Percentiles rank a stretch among this genome's conserved stretches.
These are phyloP conservation scores for Nannoperca australis DNA, from an alignment of 2,797 vertebrate genomes.

Conservation along the genomic window DNA sequence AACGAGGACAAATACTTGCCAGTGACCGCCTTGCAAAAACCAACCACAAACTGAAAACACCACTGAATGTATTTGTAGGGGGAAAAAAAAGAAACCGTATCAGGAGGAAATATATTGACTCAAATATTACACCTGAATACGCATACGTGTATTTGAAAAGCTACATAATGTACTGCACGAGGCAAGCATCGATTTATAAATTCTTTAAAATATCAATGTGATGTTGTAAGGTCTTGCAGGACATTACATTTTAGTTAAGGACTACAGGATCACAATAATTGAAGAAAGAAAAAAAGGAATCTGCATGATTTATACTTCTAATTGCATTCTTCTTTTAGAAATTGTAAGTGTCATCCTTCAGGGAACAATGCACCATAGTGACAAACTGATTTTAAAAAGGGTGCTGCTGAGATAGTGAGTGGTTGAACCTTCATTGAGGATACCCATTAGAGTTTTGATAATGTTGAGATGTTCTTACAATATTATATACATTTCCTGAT, in stretches of 20 bases:
- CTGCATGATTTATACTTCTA: neutral
- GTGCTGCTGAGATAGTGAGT: neutral
- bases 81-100: neutral
- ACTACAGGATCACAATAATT: neutral
- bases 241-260: conserved; percentile 3
- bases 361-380: conserved; percentile 17
- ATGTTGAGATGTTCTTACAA: neutral
- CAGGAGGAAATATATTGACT: conserved; percentile 30
- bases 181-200: neutral
- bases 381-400: conserved; percentile 6
- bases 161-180: conserved; percentile 14
- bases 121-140: conserved; percentile 16
- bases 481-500: conserved; percentile 24
- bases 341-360: conserved; percentile 2
- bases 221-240: neutral
- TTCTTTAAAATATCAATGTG: conserved; percentile 6
- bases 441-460: conserved; percentile 12
- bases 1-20: conserved; percentile 11
- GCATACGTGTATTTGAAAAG: conserved; percentile 18
- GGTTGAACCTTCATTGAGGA: conserved; percentile 20
- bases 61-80: conserved; percentile 4
- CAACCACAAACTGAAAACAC: conserved; percentile 42
- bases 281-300: neutral
- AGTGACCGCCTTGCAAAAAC: conserved; percentile 24
- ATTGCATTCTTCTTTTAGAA: neutral